phyloP scores from a whole-genome alignment of 1,140 invertebrate genomes.

The Tribolium madens region DNA sequence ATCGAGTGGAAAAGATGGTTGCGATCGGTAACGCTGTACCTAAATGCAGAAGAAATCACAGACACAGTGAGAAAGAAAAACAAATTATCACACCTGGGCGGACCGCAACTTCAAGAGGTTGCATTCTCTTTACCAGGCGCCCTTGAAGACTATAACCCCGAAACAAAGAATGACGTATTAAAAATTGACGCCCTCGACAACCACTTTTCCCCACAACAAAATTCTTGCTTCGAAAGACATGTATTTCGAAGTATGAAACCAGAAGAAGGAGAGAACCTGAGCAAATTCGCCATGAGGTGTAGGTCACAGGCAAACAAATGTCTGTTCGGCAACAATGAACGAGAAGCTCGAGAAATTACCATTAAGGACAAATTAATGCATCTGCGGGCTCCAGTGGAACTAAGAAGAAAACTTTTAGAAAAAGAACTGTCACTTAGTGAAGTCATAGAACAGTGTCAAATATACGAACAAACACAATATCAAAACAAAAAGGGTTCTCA shows the following conservation, averaged over 20 bases:
- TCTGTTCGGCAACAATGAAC: constrained; percentile 45
- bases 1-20: constrained; percentile 49
- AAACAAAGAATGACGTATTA: constrained; percentile 48
- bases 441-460: constrained; percentile 44
- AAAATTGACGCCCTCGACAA: constrained; percentile 43
- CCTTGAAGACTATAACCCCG: constrained; percentile 38
- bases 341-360: constrained; percentile 55
- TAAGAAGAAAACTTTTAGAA: constrained; percentile 54
- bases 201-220: constrained; percentile 51
- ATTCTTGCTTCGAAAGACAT: constrained; percentile 57
- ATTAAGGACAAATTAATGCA: constrained; percentile 55
- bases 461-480: constrained; percentile 30
- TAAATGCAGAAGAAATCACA: constrained; percentile 51
- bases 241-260: no score
- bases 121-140: constrained; percentile 57
- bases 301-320: constrained; percentile 58
- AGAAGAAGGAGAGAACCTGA: constrained; percentile 35
- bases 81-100: constrained; percentile 57
- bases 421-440: constrained; percentile 51
- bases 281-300: constrained; percentile 53
- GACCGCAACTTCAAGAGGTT: constrained; percentile 60
- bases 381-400: constrained; percentile 50
- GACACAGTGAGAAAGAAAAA: constrained; percentile 54
- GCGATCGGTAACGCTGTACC: constrained; percentile 43
- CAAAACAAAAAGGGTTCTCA: background rate